Conservation (phyloP, 2,113 vertebrate species). For the Apteryx mantelli region DNA sequence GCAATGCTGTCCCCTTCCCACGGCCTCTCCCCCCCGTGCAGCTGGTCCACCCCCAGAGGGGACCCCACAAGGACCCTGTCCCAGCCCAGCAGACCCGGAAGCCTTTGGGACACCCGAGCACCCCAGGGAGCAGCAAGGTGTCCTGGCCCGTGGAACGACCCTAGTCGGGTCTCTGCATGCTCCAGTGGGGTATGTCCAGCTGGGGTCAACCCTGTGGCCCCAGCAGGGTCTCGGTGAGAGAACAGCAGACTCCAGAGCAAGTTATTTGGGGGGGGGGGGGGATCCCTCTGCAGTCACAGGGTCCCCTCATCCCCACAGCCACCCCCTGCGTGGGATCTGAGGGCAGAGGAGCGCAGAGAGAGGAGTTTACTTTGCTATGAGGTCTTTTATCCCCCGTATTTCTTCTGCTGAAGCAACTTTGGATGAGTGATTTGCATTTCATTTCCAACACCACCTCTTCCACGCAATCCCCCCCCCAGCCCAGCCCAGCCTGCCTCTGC, state of each 20-base stretch:
- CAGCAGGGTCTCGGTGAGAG: not conserved
- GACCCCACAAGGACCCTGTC: not conserved
- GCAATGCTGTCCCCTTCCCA: not conserved
- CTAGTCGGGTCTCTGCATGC: not conserved
- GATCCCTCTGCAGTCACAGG: not conserved
- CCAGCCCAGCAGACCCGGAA: not conserved
- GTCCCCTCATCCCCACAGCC: not conserved
- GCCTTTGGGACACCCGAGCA: not conserved
- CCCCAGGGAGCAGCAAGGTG: not conserved
- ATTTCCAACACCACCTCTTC: not conserved
- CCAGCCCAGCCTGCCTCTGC: not conserved
- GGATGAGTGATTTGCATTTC: not conserved
- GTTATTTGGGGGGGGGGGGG: not conserved
- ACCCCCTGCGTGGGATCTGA: not conserved
- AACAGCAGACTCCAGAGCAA: not conserved
- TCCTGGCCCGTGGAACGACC: fast-evolving
- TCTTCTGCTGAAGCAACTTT: not conserved
- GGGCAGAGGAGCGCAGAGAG: too few relatives aligned
- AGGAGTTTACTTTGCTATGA: not conserved
- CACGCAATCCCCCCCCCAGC: not conserved
- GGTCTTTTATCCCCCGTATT: not conserved
- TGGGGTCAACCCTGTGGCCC: not conserved
- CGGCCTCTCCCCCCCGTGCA: not conserved
- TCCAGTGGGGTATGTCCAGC: fast-evolving
- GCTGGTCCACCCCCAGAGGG: too few relatives aligned